Evolutionary conservation across 1,140 invertebrate species (phyloP), one percentile per base, ranked within the genome.

Genomic region (Lordiphosa clarofinis): DNA sequence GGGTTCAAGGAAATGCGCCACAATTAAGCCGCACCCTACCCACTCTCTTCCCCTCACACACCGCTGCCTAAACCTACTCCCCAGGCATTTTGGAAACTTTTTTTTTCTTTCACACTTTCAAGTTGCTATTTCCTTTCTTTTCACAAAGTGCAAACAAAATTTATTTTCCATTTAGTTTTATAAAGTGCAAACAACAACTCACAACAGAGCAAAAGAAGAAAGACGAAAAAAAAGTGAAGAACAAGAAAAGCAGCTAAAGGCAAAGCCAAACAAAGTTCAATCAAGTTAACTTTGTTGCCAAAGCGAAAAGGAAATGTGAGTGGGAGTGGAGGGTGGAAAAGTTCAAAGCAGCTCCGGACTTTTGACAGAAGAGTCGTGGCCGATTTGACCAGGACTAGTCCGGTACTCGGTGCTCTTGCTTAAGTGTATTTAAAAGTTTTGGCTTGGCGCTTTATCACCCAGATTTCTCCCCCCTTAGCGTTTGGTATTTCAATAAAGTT

Each of bases 91-190:
- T 4, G 31, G 69, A 58, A 81, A 56, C 36, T 40, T 40, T 11
- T 48, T 67, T 59, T 75, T 75, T 57, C 28, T 62, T 82, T 82
- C 76, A 82, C 75, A 82, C 75, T 81, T 59, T 72, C 78, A 82
- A 82, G 76, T 66, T 73, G 72, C 62, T 46, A 65, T 59, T 82
- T 81, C 76, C 76, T 82, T 64, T 52, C 54, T 66, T 52, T 31
- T 39, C 40, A 46, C 68, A 64, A 72, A 82, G 76, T 65, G 78
- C 78, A 84, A 84, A 84, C 78, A 84, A 84, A 84, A 84, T 84
- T 84, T 84, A 84, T 84, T 84, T 84, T 84, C 78, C 78, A 84
- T 84, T 84, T 84, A 84, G 73, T 84, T 81, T 76, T 84, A 65
- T 73, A 78, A 73, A 84, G 76, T 62, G 71, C 71, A 69, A 84